A percentile compares a stretch with the other conserved stretches of the same genome.
Evolutionary conservation across 2,888 invertebrate species (phyloP).

Genomic region (Conus canariensis): DNA sequence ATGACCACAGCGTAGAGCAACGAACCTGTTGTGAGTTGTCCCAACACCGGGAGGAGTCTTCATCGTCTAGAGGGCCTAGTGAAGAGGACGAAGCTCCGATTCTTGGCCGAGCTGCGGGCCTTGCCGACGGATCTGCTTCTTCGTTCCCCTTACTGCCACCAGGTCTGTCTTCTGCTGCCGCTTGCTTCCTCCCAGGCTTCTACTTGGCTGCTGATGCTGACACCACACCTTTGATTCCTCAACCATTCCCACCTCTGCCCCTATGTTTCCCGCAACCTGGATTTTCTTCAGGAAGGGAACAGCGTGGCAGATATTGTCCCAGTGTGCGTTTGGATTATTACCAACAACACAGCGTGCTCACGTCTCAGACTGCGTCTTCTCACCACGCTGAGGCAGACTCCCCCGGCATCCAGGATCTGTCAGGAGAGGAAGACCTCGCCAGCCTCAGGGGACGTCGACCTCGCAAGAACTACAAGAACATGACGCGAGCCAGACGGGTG

Average conservation of each 20-base stretch:
- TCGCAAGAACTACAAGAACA: constrained; percentile 91
- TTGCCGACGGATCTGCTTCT: background rate
- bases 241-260: constrained; percentile 22
- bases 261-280: constrained; percentile 40
- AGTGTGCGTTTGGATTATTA: too few species aligned
- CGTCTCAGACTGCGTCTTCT: background rate
- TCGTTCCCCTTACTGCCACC: constrained; percentile 6
- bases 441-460: constrained; percentile 52
- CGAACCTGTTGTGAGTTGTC: constrained; percentile 49
- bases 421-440: background rate
- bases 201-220: constrained; percentile 36
- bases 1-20: constrained; percentile 39
- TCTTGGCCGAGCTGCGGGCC: background rate
- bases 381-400: background rate
- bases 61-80: background rate
- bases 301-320: background rate
- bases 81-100: constrained; percentile 28
- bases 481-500: constrained; percentile 93
- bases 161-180: background rate
- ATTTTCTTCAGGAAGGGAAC: background rate
- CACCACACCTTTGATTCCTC: background rate
- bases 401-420: constrained; percentile 8
- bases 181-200: constrained; percentile 45
- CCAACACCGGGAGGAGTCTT: constrained; percentile 39
- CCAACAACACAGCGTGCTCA: too few species aligned